Evolutionary conservation across 2,113 vertebrate genomes (phyloP).

Genomic region (Oreochromis spilurus): DNA sequence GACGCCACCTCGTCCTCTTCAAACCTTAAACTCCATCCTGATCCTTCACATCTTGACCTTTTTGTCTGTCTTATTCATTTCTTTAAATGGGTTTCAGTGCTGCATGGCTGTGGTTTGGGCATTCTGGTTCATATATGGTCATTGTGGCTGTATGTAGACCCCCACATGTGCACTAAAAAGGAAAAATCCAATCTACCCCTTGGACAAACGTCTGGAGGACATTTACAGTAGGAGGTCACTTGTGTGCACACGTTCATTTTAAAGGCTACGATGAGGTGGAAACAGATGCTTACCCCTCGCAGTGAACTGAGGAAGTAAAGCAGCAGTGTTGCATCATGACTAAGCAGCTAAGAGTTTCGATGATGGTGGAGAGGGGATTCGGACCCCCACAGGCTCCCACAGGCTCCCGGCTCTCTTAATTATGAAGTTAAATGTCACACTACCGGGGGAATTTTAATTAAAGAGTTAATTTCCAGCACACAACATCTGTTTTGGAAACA

Average conservation of each 20-base stretch:
- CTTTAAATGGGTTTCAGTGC: not conserved
- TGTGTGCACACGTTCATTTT: not conserved
- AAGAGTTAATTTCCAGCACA: slow-evolving; percentile 18
- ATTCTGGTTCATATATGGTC: not conserved
- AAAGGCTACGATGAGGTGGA: slow-evolving; percentile 14
- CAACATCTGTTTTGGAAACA: slow-evolving; percentile 43
- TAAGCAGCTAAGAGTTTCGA: not conserved
- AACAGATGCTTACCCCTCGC: slow-evolving; percentile 48
- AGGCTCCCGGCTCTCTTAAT: slow-evolving; percentile 2
- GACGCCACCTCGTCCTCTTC: not conserved
- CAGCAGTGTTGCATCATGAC: slow-evolving; percentile 34
- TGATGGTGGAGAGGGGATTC: not conserved
- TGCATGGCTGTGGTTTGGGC: not conserved
- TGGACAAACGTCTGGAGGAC: slow-evolving; percentile 45
- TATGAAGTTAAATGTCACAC: slow-evolving; percentile 32
- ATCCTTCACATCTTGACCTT: not conserved
- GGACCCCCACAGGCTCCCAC: not conserved
- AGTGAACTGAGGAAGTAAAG: not conserved
- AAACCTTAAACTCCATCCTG: not conserved
- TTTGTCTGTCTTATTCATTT: not conserved
- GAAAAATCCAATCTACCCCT: not conserved
- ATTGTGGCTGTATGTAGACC: not conserved
- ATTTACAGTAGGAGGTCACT: slow-evolving; percentile 8
- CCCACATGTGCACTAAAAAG: not conserved
- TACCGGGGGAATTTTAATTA: slow-evolving; percentile 2